phyloP scores from a whole-genome alignment of 1,140 invertebrate genomes.

The Scaptodrosophila lebanonensis region DNA sequence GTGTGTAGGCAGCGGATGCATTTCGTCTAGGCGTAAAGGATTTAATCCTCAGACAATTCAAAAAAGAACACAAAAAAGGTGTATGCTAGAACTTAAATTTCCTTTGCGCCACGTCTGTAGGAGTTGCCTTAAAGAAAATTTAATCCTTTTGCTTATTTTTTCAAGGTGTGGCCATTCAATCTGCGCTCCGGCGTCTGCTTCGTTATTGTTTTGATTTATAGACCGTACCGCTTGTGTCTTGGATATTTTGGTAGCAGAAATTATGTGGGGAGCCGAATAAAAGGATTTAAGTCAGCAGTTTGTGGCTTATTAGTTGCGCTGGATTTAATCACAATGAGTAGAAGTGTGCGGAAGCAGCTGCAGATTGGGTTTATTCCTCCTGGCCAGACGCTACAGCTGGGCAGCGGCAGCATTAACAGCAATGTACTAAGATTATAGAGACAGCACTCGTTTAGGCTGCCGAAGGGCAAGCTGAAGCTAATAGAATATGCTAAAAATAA shows the following conservation, averaged over 20 bases:
- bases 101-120: conserved; percentile 16
- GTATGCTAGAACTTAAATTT: conserved; percentile 37
- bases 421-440: too few species aligned
- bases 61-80: too few species aligned
- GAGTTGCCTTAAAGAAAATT: conserved; percentile 40
- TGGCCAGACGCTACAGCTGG: too few species aligned
- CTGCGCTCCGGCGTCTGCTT: conserved; percentile 26
- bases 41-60: conserved; percentile 32
- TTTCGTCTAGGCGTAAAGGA: conserved; percentile 16
- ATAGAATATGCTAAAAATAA: too few species aligned
- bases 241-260: conserved; percentile 26
- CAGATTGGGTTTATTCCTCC: too few species aligned
- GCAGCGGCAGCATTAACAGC: too few species aligned
- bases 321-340: conserved; percentile 61
- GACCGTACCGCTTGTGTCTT: conserved; percentile 35
- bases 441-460: too few species aligned
- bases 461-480: too few species aligned
- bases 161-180: conserved; percentile 68
- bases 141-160: conserved; percentile 74
- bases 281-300: conserved; percentile 63
- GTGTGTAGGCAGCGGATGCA: conserved; percentile 49
- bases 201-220: conserved; percentile 57
- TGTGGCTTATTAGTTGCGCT: conserved; percentile 69
- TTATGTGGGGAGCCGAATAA: conserved; percentile 22
- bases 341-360: conserved; percentile 57